Evolutionary conservation across 2,888 invertebrate species (phyloP).

Genomic region (Lepidonotus clava): DNA sequence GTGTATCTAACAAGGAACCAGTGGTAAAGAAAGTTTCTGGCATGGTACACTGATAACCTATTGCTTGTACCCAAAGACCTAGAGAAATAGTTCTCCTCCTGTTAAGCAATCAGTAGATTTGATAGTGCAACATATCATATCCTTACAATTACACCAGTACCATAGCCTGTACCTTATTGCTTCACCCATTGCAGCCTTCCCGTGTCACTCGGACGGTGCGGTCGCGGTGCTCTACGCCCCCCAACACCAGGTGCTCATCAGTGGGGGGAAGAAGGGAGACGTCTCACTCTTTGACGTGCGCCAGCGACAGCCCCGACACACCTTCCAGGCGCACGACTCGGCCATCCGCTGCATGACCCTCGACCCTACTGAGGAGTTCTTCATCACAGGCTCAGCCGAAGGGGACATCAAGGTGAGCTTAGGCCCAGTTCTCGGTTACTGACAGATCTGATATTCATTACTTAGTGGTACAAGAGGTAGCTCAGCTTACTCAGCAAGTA

Average conservation of each 20-base stretch:
- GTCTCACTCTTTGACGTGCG: slow-evolving; percentile 97
- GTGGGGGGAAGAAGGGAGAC: slow-evolving; percentile 98
- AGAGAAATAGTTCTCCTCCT: no score
- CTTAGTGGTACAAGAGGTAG: no score
- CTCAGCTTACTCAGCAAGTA: no score
- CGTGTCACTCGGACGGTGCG: slow-evolving; percentile 94
- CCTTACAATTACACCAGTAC: no score
- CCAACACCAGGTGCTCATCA: slow-evolving; percentile 94
- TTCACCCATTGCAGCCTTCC: slow-evolving; percentile 94
- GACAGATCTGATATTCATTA: no score
- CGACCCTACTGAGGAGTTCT: slow-evolving; percentile 96
- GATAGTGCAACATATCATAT: no score
- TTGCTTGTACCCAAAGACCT: no score
- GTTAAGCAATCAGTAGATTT: neutral
- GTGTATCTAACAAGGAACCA: no score
- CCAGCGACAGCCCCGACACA: slow-evolving; percentile 87
- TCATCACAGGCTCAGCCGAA: slow-evolving; percentile 90
- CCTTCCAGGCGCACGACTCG: slow-evolving; percentile 90
- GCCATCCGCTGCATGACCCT: slow-evolving; percentile 96
- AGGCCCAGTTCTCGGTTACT: no score
- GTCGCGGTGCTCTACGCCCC: slow-evolving; percentile 95
- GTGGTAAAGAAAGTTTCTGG: no score
- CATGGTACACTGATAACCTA: no score
- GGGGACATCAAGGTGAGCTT: slow-evolving; percentile 84
- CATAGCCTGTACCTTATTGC: no score